Base-by-base conservation (phyloP, 1,140 invertebrate species). In the Protaetia brevitarsis region DNA sequence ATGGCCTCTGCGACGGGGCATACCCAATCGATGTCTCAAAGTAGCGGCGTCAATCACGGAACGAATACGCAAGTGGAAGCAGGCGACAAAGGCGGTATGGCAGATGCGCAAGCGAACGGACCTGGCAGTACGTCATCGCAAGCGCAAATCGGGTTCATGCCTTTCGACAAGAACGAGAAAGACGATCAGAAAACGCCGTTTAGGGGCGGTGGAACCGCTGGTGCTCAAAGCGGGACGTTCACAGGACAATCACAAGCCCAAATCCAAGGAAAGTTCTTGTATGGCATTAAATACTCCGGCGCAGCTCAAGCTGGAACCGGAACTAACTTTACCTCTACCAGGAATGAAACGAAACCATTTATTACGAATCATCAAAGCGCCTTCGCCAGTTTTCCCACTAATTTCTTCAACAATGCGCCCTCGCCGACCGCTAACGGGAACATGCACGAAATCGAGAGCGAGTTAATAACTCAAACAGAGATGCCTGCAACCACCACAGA, bases 91-190 rank as follows among this genome's bases (percentile, higher is more conserved):
- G 91, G 91, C 23, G 91, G 91, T 3, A 84, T 92, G 79, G 89
- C 91, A 4, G 90, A 93, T 78, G 90, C 91, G 0, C 91, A 93
- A n/a, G 89, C 91, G 1, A 89, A 87, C 69, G 91, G 90, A 1
- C 88, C 89, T 13, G 91, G 91, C 2, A 89, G 87, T 70, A 93
- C 91, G 0, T 92, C 89, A 1, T 92, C 90, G 29, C 91, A 93
- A 80, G 91, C 91, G 11, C 91, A 93, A 80, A 92, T 93, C 37
- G 91, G 90, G 3, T 93, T 93, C 72, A 87, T 88, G 57, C 90
- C 91, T 0, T 87, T 88, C 66, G 83, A 85, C 75, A 81, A 87
- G 76, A 71, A 78, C 63, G 78, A 85, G 72, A 73, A 80, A 51
- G 79, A 82, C 10, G 73, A 80, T 21, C 74, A 80, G 69, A 75